A percentile compares a stretch with the other conserved stretches of the same genome.
Conservation (phyloP, 2,113 vertebrate species). For the Sakesphorus luctuosus region DNA sequence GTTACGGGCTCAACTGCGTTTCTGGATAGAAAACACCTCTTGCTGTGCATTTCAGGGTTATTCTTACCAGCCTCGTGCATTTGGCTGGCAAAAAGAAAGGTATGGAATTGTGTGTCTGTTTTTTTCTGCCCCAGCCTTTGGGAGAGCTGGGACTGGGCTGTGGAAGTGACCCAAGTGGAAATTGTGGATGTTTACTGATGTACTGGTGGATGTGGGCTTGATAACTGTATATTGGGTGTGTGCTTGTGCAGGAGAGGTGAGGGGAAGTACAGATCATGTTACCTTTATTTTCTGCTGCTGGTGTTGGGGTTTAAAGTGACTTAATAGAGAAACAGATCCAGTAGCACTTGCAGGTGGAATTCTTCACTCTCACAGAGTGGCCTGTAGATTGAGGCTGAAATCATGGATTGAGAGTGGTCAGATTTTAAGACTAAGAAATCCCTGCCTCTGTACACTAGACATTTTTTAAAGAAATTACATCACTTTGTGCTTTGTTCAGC, state of each 20-base stretch:
- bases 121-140: background rate
- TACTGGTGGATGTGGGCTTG: background rate
- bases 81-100: background rate
- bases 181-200: background rate
- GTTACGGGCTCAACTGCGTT: background rate
- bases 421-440: background rate
- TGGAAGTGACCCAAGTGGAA: background rate
- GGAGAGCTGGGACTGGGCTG: background rate
- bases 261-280: background rate
- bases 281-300: background rate
- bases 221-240: background rate
- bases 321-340: background rate
- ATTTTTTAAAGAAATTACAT: background rate
- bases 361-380: background rate
- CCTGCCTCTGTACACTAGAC: background rate
- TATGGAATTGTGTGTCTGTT: accelerated
- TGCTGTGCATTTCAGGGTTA: background rate
- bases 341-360: background rate
- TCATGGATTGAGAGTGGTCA: background rate
- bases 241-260: background rate
- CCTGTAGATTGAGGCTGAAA: background rate
- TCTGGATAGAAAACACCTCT: background rate
- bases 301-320: background rate
- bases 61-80: background rate
- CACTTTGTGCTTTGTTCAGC: background rate